These are phyloP conservation scores for Pollimyrus isidori DNA, from an alignment of 2,113 vertebrate genomes.

Conservation along the genomic window DNA sequence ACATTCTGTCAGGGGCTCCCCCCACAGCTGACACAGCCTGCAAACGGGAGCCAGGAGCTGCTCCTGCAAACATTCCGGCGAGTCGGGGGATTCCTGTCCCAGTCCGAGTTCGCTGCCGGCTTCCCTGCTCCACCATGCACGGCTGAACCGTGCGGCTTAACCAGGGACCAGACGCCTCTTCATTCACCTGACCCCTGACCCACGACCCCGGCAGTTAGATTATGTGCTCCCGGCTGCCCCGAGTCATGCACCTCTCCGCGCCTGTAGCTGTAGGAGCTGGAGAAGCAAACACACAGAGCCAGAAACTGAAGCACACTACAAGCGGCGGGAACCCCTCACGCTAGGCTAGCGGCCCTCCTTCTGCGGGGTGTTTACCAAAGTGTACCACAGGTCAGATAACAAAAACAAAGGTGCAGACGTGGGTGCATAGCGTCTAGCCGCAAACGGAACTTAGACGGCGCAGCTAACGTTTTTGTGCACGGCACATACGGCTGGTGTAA, in stretches of 20 bases:
- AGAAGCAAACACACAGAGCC: constrained; percentile 39
- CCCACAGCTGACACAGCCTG: not conserved
- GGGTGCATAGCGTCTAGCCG: not conserved
- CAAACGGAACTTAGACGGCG: not conserved
- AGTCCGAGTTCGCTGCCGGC: constrained; percentile 22
- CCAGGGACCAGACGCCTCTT: constrained; percentile 19
- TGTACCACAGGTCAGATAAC: not conserved
- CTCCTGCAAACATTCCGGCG: constrained; percentile 18
- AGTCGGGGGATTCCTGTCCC: constrained; percentile 30
- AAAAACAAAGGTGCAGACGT: not conserved
- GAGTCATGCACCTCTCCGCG: constrained; percentile 23
- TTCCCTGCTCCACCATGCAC: constrained; percentile 44
- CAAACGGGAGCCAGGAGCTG: constrained; percentile 12
- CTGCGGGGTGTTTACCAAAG: not conserved
- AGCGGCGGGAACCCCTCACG: not conserved
- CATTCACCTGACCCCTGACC: not conserved
- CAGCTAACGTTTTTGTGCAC: not conserved
- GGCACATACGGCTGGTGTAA: not conserved
- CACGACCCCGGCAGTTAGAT: not conserved
- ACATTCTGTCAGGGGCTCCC: not conserved
- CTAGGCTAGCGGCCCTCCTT: not conserved
- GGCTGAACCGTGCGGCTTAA: constrained; percentile 11
- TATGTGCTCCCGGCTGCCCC: not conserved
- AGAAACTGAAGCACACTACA: constrained; percentile 13
- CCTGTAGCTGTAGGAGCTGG: constrained; percentile 36